Conservation (phyloP, 1,140 invertebrate genomes). For the Cecropterus lyciades region DNA sequence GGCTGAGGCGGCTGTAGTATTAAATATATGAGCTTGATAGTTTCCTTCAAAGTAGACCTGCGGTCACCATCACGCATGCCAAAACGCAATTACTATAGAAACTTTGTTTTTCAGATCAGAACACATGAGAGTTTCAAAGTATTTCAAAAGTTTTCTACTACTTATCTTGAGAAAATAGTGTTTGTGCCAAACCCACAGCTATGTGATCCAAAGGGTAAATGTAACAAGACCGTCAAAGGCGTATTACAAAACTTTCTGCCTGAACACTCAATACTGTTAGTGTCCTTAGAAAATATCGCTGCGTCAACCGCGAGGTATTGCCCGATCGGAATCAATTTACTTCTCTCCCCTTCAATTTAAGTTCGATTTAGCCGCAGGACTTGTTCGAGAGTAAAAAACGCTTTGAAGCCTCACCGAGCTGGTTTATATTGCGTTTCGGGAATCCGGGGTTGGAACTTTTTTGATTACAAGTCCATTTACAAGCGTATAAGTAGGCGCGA, state of each 20-base stretch:
- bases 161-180: too few relatives aligned
- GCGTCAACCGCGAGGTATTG: constrained; percentile 1
- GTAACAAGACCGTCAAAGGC: too few relatives aligned
- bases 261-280: not conserved
- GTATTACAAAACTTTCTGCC: not conserved
- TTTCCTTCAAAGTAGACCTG: too few relatives aligned
- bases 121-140: too few relatives aligned
- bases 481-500: constrained; percentile 26
- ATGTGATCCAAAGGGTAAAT: too few relatives aligned
- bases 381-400: constrained; percentile 40
- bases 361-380: constrained; percentile 40
- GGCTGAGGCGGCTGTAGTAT: too few relatives aligned
- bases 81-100: too few relatives aligned
- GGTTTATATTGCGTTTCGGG: constrained; percentile 30
- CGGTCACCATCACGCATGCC: too few relatives aligned
- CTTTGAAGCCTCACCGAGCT: constrained; percentile 23
- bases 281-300: not conserved
- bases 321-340: constrained; percentile 29
- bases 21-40: too few relatives aligned
- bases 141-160: too few relatives aligned
- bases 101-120: too few relatives aligned
- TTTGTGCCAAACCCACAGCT: too few relatives aligned
- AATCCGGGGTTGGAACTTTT: constrained; percentile 35
- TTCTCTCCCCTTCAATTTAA: constrained; percentile 38
- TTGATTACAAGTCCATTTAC: constrained; percentile 38